Evolutionary conservation across 2,797 vertebrate species (phyloP).

Genomic region (Centropyge bicolor): DNA sequence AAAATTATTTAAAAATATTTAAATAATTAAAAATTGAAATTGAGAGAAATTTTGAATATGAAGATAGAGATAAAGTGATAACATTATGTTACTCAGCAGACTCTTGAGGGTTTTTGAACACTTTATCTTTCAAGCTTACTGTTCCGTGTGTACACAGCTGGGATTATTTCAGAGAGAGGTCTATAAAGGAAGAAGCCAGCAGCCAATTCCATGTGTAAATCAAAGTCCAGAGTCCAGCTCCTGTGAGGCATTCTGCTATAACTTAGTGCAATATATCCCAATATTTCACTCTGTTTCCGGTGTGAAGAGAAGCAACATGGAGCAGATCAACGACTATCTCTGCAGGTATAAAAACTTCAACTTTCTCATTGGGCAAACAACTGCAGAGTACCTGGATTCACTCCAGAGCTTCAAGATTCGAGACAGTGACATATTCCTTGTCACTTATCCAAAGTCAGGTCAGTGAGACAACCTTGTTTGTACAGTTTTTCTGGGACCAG

Average conservation of each 20-base stretch:
- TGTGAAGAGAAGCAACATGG: constrained; percentile 61
- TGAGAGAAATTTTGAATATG: no score
- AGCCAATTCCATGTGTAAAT: no score
- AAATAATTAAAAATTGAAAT: no score
- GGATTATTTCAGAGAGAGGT: not conserved
- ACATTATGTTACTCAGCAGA: no score
- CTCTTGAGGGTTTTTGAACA: no score
- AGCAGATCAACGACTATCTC: constrained; percentile 54
- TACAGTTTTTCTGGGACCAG: not conserved
- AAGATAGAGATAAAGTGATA: no score
- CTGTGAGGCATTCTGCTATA: no score
- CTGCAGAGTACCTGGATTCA: constrained; percentile 74
- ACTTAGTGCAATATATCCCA: no score
- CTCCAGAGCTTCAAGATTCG: constrained; percentile 76
- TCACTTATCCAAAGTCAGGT: constrained; percentile 83
- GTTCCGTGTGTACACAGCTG: not conserved
- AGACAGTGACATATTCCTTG: constrained; percentile 75
- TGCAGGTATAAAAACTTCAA: constrained; percentile 71
- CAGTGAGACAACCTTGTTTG: constrained; percentile 17
- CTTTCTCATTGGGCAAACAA: constrained; percentile 36
- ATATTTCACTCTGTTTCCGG: no score
- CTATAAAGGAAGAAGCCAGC: not conserved
- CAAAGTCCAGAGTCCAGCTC: no score
- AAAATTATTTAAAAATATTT: no score
- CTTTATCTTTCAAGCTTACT: no score